Base-by-base conservation (phyloP, 2,888 invertebrate species). In the Pycnomerus fuliginosus region DNA sequence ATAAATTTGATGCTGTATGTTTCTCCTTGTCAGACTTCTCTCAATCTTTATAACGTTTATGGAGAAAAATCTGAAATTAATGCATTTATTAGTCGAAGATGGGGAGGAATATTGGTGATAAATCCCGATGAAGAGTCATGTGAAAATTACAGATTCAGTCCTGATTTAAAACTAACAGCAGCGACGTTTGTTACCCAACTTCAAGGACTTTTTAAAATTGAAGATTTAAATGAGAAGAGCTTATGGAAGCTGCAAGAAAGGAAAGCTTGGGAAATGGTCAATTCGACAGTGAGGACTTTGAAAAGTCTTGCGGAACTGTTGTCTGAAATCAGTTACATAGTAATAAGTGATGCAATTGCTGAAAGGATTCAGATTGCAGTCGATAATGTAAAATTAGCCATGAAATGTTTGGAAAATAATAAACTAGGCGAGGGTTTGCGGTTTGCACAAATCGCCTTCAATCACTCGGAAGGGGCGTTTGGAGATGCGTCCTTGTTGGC, bases 401-500 rank as follows among this genome's bases (percentile, higher is more conserved):
- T 81, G 30, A 60, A 68, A 3, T 72, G 76, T 37, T 65, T 85
- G 35, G 61, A 65, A 7, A 61, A 58, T 2, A 84, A 84, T 0
- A 69, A 80, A 3, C 71, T 89, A 3, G 66, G 75, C 29, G 73
- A 76, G 16, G 93, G 89, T 1, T 84, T 90, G 55, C 63, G 73
- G n/a, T 71, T 78, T 61, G 84, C 92, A 33, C 87, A 86, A 65
- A 75, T 78, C 44, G 94, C 95, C 1, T 90, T 88, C 68, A 70
- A 79, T 15, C 81, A 83, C 13, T 88, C 93, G 0, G 96, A 98
- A 71, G 83, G 83, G 39, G 93, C 92, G 0, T 97, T 93, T 69
- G 93, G 90, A 67, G 94, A 98, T 74, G 91, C 94, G 1, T 94
- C 94, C 28, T 76, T 99, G 12, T 74, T 99, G 48, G 93, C 95